Percentiles rank a stretch among this genome's conserved stretches.
Evolutionary conservation across 2,797 vertebrate species (phyloP).

Genomic region (Sebastes hubbsi): DNA sequence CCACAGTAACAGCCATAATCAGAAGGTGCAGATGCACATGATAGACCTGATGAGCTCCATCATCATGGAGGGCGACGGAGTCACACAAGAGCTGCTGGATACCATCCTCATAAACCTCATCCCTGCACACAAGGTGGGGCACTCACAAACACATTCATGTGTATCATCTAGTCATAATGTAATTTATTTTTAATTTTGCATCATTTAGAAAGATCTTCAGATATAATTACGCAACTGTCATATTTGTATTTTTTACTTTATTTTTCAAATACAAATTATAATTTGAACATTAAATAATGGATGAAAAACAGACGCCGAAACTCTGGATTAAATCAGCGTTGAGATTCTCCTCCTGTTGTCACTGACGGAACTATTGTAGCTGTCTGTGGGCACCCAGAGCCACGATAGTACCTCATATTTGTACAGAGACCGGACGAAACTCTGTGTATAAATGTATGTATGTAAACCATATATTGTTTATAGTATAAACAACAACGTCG

Average conservation of each 20-base stretch:
- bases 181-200: not conserved
- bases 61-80: slow-evolving; percentile 99
- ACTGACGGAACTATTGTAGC: too few species aligned
- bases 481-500: too few species aligned
- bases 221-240: not conserved
- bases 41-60: slow-evolving; percentile 99
- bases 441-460: too few species aligned
- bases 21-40: slow-evolving; percentile 99
- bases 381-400: too few species aligned
- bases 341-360: too few species aligned
- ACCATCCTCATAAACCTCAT: slow-evolving; percentile 99
- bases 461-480: too few species aligned
- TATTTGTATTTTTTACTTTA: not conserved
- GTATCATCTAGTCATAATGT: not conserved
- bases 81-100: slow-evolving; percentile 98
- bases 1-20: slow-evolving; percentile 97
- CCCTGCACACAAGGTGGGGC: slow-evolving; percentile 94
- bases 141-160: not conserved
- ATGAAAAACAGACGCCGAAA: not conserved
- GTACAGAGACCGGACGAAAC: too few species aligned
- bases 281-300: not conserved
- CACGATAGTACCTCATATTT: too few species aligned
- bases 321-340: not conserved
- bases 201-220: not conserved
- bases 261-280: not conserved